Evolutionary conservation across 2,888 invertebrate genomes (phyloP).

Genomic region (Diaphora mendica): DNA sequence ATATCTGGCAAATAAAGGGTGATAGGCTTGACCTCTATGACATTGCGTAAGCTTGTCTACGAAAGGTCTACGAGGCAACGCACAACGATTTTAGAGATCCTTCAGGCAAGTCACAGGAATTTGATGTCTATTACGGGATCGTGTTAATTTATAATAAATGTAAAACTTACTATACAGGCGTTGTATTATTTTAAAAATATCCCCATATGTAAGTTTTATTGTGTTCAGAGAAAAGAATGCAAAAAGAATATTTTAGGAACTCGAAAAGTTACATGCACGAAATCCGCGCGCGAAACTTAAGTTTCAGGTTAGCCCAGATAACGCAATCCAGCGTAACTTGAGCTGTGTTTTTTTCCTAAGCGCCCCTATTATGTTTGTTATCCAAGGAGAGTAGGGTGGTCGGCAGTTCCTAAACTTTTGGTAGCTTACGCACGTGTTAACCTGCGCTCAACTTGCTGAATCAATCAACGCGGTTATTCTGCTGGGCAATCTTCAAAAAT

Average conservation of each 20-base stretch:
- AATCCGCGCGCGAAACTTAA: constrained; percentile 47
- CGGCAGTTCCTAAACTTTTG: constrained; percentile 61
- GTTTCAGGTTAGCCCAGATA: constrained; percentile 62
- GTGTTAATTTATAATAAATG: not conserved
- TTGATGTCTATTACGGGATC: not conserved
- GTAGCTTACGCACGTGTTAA: constrained; percentile 74
- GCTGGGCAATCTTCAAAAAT: constrained; percentile 71
- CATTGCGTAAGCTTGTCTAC: constrained; percentile 20
- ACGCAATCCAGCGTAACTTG: constrained; percentile 51
- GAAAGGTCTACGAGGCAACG: constrained; percentile 14
- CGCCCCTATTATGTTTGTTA: constrained; percentile 32
- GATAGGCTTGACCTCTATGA: constrained; percentile 8
- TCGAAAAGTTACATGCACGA: constrained; percentile 10
- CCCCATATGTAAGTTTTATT: not conserved
- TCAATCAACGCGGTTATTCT: constrained; percentile 81
- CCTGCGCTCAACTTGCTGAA: constrained; percentile 83
- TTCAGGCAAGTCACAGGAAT: too few species aligned
- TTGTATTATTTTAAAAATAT: not conserved
- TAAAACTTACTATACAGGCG: too few species aligned
- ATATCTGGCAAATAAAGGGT: not conserved
- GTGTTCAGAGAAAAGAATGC: not conserved
- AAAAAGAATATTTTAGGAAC: constrained; percentile 22
- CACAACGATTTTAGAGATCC: not conserved
- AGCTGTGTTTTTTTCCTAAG: constrained; percentile 51
- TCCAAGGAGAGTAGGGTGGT: constrained; percentile 41